Conservation (phyloP, 2,113 vertebrate genomes). For the Scolopax mira region DNA sequence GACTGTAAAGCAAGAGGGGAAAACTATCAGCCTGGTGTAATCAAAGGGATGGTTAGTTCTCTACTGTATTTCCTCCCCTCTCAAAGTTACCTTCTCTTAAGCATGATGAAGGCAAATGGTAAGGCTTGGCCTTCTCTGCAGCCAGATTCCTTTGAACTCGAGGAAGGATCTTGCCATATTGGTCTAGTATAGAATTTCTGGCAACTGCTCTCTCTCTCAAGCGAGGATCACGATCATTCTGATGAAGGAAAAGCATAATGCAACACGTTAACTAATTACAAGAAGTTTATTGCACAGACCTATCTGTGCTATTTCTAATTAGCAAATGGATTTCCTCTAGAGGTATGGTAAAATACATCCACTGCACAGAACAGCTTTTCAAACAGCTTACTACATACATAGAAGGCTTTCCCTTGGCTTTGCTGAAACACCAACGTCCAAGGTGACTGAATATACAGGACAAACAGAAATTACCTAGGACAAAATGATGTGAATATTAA, state of each 20-base stretch:
- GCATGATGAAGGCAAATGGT: constrained; percentile 76
- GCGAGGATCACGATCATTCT: constrained; percentile 87
- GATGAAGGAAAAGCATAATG: not conserved
- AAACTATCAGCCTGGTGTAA: not conserved
- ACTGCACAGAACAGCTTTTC: not conserved
- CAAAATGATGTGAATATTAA: no score
- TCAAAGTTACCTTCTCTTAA: constrained; percentile 82
- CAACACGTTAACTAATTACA: not conserved
- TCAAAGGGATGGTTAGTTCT: not conserved
- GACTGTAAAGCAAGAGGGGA: constrained; percentile 71
- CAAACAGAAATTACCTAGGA: not conserved
- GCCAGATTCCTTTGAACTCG: constrained; percentile 89
- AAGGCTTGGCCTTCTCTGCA: constrained; percentile 86
- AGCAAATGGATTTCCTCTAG: no score
- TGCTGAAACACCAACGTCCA: not conserved
- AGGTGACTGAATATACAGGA: not conserved
- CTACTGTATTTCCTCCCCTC: not conserved
- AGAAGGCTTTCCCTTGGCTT: not conserved
- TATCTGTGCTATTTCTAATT: no score
- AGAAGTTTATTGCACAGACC: no score
- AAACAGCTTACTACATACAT: not conserved
- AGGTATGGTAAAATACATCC: no score
- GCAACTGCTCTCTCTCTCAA: constrained; percentile 84
- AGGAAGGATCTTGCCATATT: constrained; percentile 89
- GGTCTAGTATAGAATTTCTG: constrained; percentile 89